A percentile compares a stretch with the other conserved stretches of the same genome.
These are phyloP conservation scores for Erinaceus europaeus DNA, from an alignment of 2,113 vertebrate genomes.

Conservation along the genomic window DNA sequence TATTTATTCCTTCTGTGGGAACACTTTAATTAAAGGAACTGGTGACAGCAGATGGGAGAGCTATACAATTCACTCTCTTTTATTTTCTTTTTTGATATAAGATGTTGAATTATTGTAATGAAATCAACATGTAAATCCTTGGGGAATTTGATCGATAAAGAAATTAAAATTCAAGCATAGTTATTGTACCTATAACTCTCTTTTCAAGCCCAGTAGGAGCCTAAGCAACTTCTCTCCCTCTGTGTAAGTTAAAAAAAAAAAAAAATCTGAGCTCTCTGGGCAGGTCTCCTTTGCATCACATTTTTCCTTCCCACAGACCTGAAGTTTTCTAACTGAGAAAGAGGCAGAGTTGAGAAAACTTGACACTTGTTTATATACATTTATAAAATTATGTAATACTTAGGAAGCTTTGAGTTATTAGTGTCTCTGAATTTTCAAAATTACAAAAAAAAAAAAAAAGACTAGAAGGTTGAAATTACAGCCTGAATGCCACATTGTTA, in stretches of 20 bases:
- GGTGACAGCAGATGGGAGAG: not conserved
- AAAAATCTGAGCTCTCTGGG: not conserved
- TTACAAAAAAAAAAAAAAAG: not conserved
- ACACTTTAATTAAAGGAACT: not conserved
- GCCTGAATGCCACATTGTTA: not conserved
- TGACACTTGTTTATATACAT: not conserved
- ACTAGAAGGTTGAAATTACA: not conserved
- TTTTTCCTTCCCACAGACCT: not conserved
- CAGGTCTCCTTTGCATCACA: not conserved
- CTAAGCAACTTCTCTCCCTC: conserved; percentile 12
- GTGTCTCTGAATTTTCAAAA: not conserved
- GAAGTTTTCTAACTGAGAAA: not conserved
- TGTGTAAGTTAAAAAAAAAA: not conserved
- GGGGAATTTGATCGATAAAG: conserved; percentile 44
- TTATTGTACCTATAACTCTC: conserved; percentile 44
- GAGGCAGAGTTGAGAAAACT: not conserved
- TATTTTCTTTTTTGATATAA: conserved; percentile 36
- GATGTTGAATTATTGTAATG: conserved; percentile 37
- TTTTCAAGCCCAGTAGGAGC: conserved; percentile 25
- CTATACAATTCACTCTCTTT: not conserved
- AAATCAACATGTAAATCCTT: conserved; percentile 1
- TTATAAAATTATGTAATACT: not conserved
- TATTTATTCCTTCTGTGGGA: not conserved
- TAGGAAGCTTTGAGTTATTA: not conserved
- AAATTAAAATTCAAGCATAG: conserved; percentile 38